phyloP scores from a whole-genome alignment of 1,140 invertebrate species.

The Brachionus manjavacas region DNA sequence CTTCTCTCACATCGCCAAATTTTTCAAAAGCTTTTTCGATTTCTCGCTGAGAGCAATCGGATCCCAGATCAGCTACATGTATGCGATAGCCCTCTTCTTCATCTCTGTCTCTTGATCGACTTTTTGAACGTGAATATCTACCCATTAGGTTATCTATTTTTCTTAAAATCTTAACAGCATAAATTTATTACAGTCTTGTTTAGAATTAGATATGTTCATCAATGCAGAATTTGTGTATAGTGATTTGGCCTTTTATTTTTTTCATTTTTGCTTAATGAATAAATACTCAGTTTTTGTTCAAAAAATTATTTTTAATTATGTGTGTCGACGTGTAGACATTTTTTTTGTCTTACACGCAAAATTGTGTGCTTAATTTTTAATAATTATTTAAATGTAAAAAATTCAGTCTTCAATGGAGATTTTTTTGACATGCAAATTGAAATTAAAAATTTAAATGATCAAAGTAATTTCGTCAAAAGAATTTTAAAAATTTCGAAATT shows the following conservation, averaged over 20 bases:
- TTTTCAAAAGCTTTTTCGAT: slow-evolving; percentile 52
- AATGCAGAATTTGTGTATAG: neutral
- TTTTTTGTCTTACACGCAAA: neutral
- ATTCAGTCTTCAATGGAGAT: too few relatives aligned
- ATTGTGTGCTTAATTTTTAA: too few relatives aligned
- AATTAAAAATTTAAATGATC: too few relatives aligned
- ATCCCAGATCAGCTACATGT: slow-evolving; percentile 50
- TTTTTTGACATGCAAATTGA: too few relatives aligned
- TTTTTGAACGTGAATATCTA: slow-evolving; percentile 1
- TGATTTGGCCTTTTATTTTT: neutral
- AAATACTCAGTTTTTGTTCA: neutral
- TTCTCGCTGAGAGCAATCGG: slow-evolving; percentile 46
- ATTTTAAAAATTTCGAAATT: too few relatives aligned
- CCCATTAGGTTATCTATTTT: slow-evolving; percentile 3
- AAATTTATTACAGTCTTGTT: neutral
- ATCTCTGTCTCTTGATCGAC: neutral
- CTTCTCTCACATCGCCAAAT: slow-evolving; percentile 53
- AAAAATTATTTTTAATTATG: neutral
- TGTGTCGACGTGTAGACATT: neutral
- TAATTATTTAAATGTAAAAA: too few relatives aligned
- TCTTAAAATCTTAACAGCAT: neutral
- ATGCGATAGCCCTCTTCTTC: slow-evolving; percentile 48
- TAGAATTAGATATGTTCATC: neutral
- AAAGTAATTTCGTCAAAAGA: too few relatives aligned
- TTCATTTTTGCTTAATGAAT: neutral